Base-by-base conservation (phyloP, 2,888 invertebrate genomes). In the Papilio demoleus region DNA sequence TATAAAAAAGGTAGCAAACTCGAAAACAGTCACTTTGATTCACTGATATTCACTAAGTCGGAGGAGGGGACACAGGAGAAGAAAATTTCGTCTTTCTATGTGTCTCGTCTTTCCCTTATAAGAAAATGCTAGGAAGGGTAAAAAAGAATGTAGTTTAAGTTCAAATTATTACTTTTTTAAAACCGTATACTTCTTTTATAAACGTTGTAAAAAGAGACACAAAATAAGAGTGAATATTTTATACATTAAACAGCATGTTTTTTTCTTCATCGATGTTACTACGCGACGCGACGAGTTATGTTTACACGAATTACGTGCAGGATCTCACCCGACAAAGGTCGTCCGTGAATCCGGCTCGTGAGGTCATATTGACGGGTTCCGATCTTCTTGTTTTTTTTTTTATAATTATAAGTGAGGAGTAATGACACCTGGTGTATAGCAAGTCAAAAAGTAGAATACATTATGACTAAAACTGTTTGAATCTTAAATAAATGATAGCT, bases 261-360 rank as follows among this genome's bases (percentile, higher is more conserved):
- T 50, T 53, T 31, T 53, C n/a, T 11, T 53, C n/a, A 31, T 3
- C n/a, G 53, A 31, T 31, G 31, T 31, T 53, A 53, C 42, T 17
- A 38, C 59, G 14, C 36, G 34, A 69, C 60, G 34, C 47, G 42
- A 65, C 45, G 27, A 62, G 27, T 45, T 65, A 58, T 47, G 56
- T 56, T 65, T 56, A 61, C 56, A 60, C 22, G 42, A 63, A 62
- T 45, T 63, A 56, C 61, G 69, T 56, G 68, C 84, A 86, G 85
- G 85, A 86, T 86, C 72, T 74, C 62, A 77, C 81, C 64, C 64
- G 69, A 71, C 68, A 86, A 87, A 90, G 88, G 90, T 87, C 88
- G 81, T 74, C 83, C 74, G 50, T 73, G 82, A 81, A 82, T 87
- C 86, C 85, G 85, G 79, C 75, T 80, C 60, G 78, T 88, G 84